phyloP scores from a whole-genome alignment of 2,113 vertebrate species.

The Hydrolagus affinis region DNA sequence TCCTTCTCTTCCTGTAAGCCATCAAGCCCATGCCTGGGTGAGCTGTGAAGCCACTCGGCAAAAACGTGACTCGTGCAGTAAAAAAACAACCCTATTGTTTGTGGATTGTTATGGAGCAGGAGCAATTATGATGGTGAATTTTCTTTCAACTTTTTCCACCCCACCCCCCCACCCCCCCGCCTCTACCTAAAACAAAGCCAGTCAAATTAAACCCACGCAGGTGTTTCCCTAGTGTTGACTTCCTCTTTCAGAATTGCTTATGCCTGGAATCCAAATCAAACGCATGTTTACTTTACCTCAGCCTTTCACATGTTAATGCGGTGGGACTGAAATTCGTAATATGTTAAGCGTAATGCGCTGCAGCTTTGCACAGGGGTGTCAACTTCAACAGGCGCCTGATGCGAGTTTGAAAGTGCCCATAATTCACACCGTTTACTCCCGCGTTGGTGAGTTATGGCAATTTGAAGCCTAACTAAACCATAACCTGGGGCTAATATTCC shows the following conservation, averaged over 20 bases:
- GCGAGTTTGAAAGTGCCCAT: constrained; percentile 5
- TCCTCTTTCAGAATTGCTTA: not conserved
- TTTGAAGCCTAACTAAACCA: constrained; percentile 20
- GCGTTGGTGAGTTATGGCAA: constrained; percentile 26
- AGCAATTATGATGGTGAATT: not conserved
- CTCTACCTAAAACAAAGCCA: not conserved
- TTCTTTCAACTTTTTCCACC: not conserved
- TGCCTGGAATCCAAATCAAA: not conserved
- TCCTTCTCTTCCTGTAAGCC: too few relatives aligned
- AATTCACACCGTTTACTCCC: not conserved
- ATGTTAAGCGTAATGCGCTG: not conserved
- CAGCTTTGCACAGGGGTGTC: not conserved
- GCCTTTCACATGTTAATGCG: not conserved
- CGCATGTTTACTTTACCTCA: not conserved
- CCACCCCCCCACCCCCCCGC: not conserved
- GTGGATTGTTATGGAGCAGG: not conserved
- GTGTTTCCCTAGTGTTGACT: not conserved
- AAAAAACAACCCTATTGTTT: not conserved
- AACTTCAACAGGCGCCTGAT: constrained; percentile 18
- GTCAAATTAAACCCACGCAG: not conserved
- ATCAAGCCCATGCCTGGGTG: too few relatives aligned
- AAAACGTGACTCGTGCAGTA: not conserved
- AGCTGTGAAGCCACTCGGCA: not conserved
- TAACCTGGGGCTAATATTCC: constrained; percentile 28
- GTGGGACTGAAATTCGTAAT: not conserved